Base-by-base conservation (phyloP, 1,140 invertebrate genomes). In the Lepidurus apus region DNA sequence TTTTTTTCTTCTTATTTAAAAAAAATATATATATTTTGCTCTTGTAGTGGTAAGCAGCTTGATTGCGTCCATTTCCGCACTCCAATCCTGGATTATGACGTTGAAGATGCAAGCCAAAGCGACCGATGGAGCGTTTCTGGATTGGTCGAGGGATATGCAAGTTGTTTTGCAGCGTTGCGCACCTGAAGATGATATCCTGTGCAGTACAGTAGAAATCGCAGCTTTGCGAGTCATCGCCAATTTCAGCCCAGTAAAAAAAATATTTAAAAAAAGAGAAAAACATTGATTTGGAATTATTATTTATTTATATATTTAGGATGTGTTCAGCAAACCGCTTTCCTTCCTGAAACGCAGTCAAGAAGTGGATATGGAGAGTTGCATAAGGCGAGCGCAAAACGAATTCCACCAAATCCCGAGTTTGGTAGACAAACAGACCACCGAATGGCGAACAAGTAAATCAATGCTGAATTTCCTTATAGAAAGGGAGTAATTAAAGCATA, bases 131-230 rank as follows among this genome's bases (percentile, higher is more conserved):
- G 53, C 53, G 13, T 17, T 65, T 13, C 13, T 13, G 21, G 53
- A 65, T 65, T 65, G 53, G 53, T 65, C 53, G 17, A 9, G 53
- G 8, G 21, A 65, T 65, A n/a, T 65, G 53, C 53, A 65, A 65
- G 53, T 65, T 65, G 53, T 65, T 17, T 13, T 65, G 21, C 53
- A 65, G 21, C 53, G 53, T 65, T 65, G 53, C 7, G 8, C 53
- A 13, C 53, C 53, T 13, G 53, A 65, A 17, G 53, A 65, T 17
- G 17, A 65, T n/a, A 65, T 65, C 13, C 13, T 65, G 7, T 65
- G 53, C 53, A 65, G 53, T 17, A 65, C 53, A 65, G 53, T 65
- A 4, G 53, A 65, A 65, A n/a, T 65, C 17, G 53, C 53, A n/a
- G 53, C 53, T 4, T 65, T 65, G 21, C 17, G 53, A 65, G 13